These are phyloP conservation scores for Helicolenus hilgendorfi DNA, from an alignment of 2,797 vertebrate genomes.

Conservation along the genomic window DNA sequence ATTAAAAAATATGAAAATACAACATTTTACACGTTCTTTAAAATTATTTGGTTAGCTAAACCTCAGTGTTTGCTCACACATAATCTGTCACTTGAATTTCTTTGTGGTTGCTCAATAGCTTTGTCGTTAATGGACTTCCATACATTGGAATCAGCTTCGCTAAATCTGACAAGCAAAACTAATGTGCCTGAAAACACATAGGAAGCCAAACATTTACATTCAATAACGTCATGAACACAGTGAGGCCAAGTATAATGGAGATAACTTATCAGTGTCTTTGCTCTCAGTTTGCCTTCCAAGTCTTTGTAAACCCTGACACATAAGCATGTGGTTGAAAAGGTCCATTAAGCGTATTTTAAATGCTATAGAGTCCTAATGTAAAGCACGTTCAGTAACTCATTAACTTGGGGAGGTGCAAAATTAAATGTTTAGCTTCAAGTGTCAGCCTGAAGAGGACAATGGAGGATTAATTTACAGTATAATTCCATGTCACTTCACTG, in stretches of 20 bases:
- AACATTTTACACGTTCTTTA: not conserved
- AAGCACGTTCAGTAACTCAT: conserved; percentile 51
- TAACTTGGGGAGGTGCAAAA: conserved; percentile 17
- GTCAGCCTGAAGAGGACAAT: not conserved
- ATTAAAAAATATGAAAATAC: not conserved
- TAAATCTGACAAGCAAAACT: not conserved
- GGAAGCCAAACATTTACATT: conserved; percentile 29
- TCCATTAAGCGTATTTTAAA: conserved; percentile 23
- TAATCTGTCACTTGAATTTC: not conserved
- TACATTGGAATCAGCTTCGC: not conserved
- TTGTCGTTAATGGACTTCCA: not conserved
- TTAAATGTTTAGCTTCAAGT: conserved; percentile 24
- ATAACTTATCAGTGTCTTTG: not conserved
- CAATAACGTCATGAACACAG: conserved; percentile 19
- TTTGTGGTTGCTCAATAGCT: not conserved
- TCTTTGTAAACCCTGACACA: conserved; percentile 20
- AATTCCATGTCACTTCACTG: conserved; percentile 16
- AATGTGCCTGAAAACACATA: conserved; percentile 5
- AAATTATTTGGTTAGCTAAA: not conserved
- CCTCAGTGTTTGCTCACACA: not conserved
- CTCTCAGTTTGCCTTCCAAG: not conserved
- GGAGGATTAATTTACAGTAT: not conserved
- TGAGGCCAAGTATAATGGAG: not conserved
- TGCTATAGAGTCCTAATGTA: conserved; percentile 22
- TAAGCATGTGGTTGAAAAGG: conserved; percentile 28